Conservation (phyloP, 2,888 invertebrate genomes). For the Drosophila formosana region DNA sequence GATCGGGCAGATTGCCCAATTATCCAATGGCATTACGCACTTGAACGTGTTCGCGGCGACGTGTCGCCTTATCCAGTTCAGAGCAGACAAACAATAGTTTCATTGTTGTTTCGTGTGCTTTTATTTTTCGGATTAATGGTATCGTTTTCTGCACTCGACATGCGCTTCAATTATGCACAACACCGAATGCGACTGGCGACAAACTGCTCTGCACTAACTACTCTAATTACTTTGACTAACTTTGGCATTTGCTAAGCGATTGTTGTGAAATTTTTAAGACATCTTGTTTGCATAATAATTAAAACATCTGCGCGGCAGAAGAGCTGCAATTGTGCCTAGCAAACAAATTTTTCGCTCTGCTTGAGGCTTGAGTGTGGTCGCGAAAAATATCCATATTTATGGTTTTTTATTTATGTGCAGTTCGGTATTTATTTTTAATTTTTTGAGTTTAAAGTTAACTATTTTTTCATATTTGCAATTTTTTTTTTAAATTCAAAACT, state of each 20-base stretch:
- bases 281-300: not conserved
- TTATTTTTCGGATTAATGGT: conserved; percentile 19
- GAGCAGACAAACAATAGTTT: not conserved
- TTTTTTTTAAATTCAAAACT: too few species aligned
- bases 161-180: conserved; percentile 9
- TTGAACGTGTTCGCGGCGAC: conserved; percentile 44
- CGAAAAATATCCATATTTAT: too few species aligned
- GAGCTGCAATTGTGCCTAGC: not conserved
- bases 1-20: conserved; percentile 41
- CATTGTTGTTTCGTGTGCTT: not conserved
- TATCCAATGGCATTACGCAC: conserved; percentile 39
- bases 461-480: too few species aligned
- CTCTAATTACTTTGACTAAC: not conserved
- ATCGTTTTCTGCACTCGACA: conserved; percentile 37
- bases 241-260: not conserved
- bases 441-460: too few species aligned
- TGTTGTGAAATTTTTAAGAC: not conserved
- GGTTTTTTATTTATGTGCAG: too few species aligned
- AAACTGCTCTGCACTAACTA: conserved; percentile 9
- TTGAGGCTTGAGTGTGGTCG: too few species aligned
- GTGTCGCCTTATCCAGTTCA: conserved; percentile 34
- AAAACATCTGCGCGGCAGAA: not conserved
- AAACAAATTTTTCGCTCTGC: too few species aligned
- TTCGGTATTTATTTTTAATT: too few species aligned
- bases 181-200: not conserved